A percentile compares a stretch with the other conserved stretches of the same genome.
These are phyloP conservation scores for Smutsia temminckii DNA, from an alignment of 2,797 vertebrate species.

Conservation along the genomic window DNA sequence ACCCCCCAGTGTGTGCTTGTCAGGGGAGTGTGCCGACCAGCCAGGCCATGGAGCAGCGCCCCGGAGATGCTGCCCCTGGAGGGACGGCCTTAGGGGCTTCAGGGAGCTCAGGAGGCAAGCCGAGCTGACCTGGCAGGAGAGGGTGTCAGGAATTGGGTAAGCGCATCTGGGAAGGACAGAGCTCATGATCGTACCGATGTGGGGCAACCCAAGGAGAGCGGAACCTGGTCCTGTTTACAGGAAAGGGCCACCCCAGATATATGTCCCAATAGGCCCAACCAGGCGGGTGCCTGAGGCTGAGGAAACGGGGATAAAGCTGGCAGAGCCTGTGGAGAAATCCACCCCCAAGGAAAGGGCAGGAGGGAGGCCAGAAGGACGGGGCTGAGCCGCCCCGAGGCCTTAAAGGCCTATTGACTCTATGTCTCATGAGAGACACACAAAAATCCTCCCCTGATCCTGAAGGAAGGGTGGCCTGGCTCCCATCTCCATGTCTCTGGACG, in stretches of 20 bases:
- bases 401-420: no score
- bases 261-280: constrained; percentile 26
- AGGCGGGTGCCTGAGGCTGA: background rate
- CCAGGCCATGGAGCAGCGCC: rapidly evolving
- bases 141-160: background rate
- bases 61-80: background rate
- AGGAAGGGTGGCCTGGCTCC: background rate
- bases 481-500: background rate
- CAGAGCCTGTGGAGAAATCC: background rate
- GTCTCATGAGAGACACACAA: background rate
- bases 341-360: background rate
- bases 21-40: background rate
- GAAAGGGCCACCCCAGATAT: background rate
- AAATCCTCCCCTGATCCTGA: background rate
- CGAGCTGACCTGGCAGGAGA: background rate
- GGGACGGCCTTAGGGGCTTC: background rate
- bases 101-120: no score
- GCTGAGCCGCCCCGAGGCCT: rapidly evolving
- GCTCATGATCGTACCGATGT: background rate
- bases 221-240: constrained; percentile 23
- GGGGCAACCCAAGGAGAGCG: background rate
- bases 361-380: background rate
- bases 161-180: background rate
- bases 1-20: rapidly evolving
- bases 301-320: background rate